Evolutionary conservation across 1,140 invertebrate species (phyloP), one percentile per base, ranked within the genome.

Genomic region (Ooceraea biroi): DNA sequence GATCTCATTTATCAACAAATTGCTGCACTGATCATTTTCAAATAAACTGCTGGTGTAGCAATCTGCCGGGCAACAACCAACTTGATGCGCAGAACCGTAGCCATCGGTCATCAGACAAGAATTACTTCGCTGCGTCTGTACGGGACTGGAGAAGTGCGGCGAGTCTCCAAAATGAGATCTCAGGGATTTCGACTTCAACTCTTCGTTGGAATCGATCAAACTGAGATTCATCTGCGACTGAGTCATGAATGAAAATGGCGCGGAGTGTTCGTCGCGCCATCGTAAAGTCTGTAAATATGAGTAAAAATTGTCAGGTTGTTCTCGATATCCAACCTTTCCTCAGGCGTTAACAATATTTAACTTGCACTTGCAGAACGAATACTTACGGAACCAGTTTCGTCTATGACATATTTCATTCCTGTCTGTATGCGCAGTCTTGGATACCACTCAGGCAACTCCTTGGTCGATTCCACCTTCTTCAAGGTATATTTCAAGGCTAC

Each of bases 241-340:
- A 0, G 97, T 97, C 93, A 97, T 96, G 93, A 97, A 97, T 0
- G 96, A 95, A 93, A 98, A 98, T 22, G 97, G 97, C 50, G 96
- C 96, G 0, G 97, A 97, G 91, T 97, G 96, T 91, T 97, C 97
- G 91, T 97, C 97, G 85, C 95, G 94, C 94, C 96, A 97, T n/a
- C 92, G 91, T 50, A 94, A 74, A 22, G 93, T 94, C 94, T 94
- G 65, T 5, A 92, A 87, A 30, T 0, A 72, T 52, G 55, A 52
- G 3, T 36, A 36, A 36, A 36, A 36, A 36, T 69, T 73, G 14
- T 48, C 22, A 22, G 7, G 14, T 14, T 61, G 11, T 12, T 61
- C 3, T 48, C 0, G 2, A 27, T 73, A 1, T n/a, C 25, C 55
- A 71, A 55, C 46, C n/a, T 83, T 71, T 58, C 5, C 57, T 22